These are phyloP conservation scores for Chrysodeixis includens DNA, from an alignment of 2,888 invertebrate genomes.

Conservation along the genomic window DNA sequence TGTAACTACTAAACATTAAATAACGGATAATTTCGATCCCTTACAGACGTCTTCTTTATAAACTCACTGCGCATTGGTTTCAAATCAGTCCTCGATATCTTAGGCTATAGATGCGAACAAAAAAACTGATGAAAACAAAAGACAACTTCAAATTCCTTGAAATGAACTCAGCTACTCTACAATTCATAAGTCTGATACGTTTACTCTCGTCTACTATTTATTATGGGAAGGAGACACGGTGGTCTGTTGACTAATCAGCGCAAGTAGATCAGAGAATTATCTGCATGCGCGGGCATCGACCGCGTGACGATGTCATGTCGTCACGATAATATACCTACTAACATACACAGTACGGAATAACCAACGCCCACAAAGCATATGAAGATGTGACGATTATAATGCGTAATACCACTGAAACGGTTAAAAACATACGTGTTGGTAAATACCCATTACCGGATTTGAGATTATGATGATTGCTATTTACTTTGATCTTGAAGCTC, in stretches of 20 bases:
- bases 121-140: no score
- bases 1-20: no score
- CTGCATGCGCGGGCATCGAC: slow-evolving; percentile 52
- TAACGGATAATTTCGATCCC: no score
- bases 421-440: background rate
- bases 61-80: no score
- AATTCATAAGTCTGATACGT: no score
- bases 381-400: background rate
- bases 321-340: slow-evolving; percentile 38
- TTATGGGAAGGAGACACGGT: slow-evolving; percentile 25
- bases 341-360: background rate
- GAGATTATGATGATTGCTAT: background rate
- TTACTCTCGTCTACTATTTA: no score
- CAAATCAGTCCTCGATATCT: no score
- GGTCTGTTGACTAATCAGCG: slow-evolving; percentile 44
- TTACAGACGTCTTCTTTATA: no score
- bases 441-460: background rate
- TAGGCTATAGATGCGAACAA: no score
- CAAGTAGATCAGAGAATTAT: slow-evolving; percentile 48
- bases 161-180: no score
- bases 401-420: background rate
- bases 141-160: no score
- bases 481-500: background rate
- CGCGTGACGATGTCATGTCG: slow-evolving; percentile 40
- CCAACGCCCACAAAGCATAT: background rate